Evolutionary conservation across 2,113 vertebrate species (phyloP).

Genomic region (Asarcornis scutulata): DNA sequence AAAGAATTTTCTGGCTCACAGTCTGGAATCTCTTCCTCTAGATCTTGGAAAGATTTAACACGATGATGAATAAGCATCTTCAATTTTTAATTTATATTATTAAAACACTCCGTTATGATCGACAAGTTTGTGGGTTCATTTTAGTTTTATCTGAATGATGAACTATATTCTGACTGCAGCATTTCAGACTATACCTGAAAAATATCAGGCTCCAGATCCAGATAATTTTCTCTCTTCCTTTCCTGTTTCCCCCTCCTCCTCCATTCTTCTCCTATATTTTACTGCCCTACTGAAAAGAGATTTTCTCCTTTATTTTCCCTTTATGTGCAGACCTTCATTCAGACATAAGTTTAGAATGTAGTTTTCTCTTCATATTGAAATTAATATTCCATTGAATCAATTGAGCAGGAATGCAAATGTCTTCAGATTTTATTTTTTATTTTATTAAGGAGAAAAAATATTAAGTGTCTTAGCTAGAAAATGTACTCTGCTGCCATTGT

Average conservation of each 20-base stretch:
- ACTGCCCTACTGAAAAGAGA: not conserved
- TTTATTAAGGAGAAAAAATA: constrained; percentile 49
- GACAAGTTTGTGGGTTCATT: not conserved
- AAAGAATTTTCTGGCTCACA: not conserved
- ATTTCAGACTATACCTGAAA: not conserved
- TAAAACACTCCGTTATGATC: not conserved
- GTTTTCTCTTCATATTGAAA: constrained; percentile 45
- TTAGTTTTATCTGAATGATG: not conserved
- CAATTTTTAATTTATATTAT: not conserved
- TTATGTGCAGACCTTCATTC: constrained; percentile 1
- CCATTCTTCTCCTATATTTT: not conserved
- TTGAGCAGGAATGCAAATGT: constrained; percentile 34
- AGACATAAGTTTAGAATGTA: constrained; percentile 48
- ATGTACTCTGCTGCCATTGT: not conserved
- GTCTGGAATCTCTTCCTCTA: not conserved
- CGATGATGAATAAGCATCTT: not conserved
- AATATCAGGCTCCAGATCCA: not conserved
- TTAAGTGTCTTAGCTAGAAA: constrained; percentile 16
- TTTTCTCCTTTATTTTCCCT: not conserved
- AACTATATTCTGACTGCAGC: not conserved
- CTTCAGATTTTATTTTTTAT: not conserved
- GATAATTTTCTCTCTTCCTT: not conserved
- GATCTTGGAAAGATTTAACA: not conserved
- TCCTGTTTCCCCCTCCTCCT: not conserved
- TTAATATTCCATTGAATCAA: constrained; percentile 60